phyloP scores from a whole-genome alignment of 2,888 invertebrate species.

The Margaritifera margaritifera region DNA sequence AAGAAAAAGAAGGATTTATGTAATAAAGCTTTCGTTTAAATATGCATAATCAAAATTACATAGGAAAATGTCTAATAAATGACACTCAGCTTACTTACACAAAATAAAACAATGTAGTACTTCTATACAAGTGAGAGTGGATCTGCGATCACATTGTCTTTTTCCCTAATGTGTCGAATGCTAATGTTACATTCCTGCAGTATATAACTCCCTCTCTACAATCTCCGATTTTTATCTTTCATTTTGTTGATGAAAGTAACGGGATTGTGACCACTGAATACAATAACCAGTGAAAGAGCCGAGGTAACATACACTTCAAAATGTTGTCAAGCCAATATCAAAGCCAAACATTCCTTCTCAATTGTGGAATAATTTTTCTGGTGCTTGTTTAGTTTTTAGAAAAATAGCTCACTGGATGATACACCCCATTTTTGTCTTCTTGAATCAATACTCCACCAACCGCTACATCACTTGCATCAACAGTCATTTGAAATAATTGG shows the following conservation, averaged over 20 bases:
- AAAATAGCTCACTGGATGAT: too few species aligned
- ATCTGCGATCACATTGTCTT: constrained; percentile 22
- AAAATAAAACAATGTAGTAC: too few species aligned
- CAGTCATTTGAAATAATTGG: too few species aligned
- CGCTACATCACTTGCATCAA: too few species aligned
- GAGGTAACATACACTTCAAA: constrained; percentile 24
- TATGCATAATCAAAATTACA: too few species aligned
- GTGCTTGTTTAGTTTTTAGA: too few species aligned
- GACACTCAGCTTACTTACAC: too few species aligned
- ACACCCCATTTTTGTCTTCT: too few species aligned
- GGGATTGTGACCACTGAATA: constrained; percentile 33
- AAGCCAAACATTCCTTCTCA: constrained; percentile 34
- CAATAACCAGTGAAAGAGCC: constrained; percentile 5
- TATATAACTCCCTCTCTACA: constrained; percentile 20
- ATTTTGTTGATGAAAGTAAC: constrained; percentile 22
- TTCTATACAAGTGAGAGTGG: background rate
- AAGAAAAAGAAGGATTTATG: too few species aligned
- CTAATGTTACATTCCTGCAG: constrained; percentile 22
- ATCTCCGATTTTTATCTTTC: constrained; percentile 20
- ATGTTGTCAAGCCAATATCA: constrained; percentile 33
- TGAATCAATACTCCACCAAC: too few species aligned
- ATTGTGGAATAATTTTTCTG: constrained; percentile 6
- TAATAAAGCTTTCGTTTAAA: too few species aligned
- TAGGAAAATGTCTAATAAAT: too few species aligned
- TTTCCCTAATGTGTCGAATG: constrained; percentile 20